Percentiles rank a stretch among this genome's conserved stretches.
Evolutionary conservation across 2,797 vertebrate genomes (phyloP).

Genomic region (Esox masquinongy): DNA sequence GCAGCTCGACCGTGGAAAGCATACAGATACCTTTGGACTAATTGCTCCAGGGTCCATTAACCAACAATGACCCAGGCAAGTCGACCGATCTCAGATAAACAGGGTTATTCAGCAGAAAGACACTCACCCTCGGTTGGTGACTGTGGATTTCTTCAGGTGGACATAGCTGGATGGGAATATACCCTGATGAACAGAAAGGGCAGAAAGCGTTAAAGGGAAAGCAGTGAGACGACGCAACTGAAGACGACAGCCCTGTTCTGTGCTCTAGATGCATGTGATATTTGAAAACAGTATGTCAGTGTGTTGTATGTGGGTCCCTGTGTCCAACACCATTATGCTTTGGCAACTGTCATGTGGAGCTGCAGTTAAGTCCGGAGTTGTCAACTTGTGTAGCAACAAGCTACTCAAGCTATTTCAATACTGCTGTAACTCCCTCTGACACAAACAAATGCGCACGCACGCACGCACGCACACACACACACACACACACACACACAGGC

Average conservation of each 20-base stretch:
- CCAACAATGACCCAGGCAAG: no score
- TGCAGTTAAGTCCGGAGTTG: background rate
- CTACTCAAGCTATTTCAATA: background rate
- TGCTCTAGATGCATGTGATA: background rate
- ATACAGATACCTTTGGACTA: background rate
- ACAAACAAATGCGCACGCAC: background rate
- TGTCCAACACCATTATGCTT: background rate
- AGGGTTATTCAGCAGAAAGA: slow-evolving; percentile 19
- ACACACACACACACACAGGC: slow-evolving; percentile 8
- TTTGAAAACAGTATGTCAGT: no score
- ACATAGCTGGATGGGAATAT: slow-evolving; percentile 97
- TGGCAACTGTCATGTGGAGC: background rate
- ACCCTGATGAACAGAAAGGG: slow-evolving; percentile 80
- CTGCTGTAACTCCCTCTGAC: background rate
- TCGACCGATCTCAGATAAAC: background rate
- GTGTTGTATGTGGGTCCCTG: background rate
- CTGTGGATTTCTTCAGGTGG: slow-evolving; percentile 95
- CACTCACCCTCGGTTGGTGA: slow-evolving; percentile 96
- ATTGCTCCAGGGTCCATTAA: background rate
- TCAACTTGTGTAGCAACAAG: background rate
- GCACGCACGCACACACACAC: slow-evolving; percentile 4
- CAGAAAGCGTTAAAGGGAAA: slow-evolving; percentile 33
- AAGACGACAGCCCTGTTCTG: background rate
- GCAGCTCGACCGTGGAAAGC: slow-evolving; percentile 5
- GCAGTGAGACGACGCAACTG: slow-evolving; percentile 25